Base-by-base conservation (phyloP, 2,888 invertebrate genomes). In the Melanophora roralis region DNA sequence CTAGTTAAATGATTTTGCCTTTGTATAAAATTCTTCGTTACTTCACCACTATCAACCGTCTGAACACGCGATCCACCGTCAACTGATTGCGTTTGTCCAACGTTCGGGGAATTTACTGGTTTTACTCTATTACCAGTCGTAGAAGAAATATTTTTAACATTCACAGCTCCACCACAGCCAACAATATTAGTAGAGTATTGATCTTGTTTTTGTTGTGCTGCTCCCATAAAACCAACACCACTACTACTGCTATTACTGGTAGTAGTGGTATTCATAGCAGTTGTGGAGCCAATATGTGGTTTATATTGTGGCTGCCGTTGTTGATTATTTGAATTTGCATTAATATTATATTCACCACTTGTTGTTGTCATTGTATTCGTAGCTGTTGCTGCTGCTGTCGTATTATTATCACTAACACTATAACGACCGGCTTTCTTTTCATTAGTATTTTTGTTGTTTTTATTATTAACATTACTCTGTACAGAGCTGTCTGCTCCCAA, bases 11-110 rank as follows among this genome's bases (percentile, higher is more conserved):
- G 68, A 60, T 82, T 68, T 62, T 71, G 12, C 55, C 81, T 68
- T 62, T 67, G 9, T 38, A 72, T 57, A 51, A 14, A 62, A 45
- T 27, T 62, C 9, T 16, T 11, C 27, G 27, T 27, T 6, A 27
- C 49, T 69, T 64, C 57, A 64, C 16, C 57, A 59, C n/a, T 80
- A 84, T 83, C 83, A 84, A 86, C 86, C 85, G 85, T 84, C 83
- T 85, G 86, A 85, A 86, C 85, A 87, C 89, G 88, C 88, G 90
- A 86, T 87, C 87, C 87, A 86, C 88, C 88, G 87, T 89, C 89
- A 86, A 89, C 88, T 89, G 87, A 84, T 83, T 86, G 83, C 81
- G 84, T 84, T 82, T 82, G 83, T 85, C 85, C 83, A 82, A 82
- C 82, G 82, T 82, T 81, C 79, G 59, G 55, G 81, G 81, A 82